Conservation (phyloP, 1,140 invertebrate genomes). For the Polypedilum vanderplanki region DNA sequence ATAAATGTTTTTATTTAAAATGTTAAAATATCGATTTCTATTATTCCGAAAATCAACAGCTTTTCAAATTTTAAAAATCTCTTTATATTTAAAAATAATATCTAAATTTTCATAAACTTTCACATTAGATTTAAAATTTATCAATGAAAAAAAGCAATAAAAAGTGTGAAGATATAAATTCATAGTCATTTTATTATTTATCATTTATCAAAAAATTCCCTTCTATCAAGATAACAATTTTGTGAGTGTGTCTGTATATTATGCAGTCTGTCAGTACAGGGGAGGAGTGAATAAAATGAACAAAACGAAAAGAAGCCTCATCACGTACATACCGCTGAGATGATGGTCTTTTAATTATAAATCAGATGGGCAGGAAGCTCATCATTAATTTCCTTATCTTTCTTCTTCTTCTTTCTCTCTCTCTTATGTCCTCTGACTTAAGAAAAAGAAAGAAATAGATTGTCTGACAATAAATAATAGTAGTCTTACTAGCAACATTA, state of each 20-base stretch:
- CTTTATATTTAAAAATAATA: no score
- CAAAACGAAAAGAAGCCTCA: not conserved
- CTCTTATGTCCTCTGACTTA: not conserved
- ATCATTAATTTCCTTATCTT: constrained; percentile 22
- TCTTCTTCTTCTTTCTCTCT: not conserved
- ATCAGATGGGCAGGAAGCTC: constrained; percentile 22
- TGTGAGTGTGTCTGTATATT: not conserved
- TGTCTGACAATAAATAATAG: constrained; percentile 18
- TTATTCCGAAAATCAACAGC: no score
- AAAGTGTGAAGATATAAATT: no score
- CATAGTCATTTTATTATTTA: no score
- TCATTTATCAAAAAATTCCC: no score
- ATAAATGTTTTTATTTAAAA: no score
- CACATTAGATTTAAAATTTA: no score
- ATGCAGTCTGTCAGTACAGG: not conserved
- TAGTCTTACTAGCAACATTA: constrained; percentile 6
- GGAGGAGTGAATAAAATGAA: not conserved
- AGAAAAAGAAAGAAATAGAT: not conserved
- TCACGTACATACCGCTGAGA: constrained; percentile 16
- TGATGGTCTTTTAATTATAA: constrained; percentile 29
- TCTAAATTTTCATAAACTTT: no score
- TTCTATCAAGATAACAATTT: no score
- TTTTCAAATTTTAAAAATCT: no score
- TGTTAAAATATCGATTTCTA: no score
- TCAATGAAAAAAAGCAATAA: no score